Percentiles rank a stretch among this genome's conserved stretches.
These are phyloP conservation scores for Eurytoma adleriae DNA, from an alignment of 2,888 invertebrate species.

Conservation along the genomic window DNA sequence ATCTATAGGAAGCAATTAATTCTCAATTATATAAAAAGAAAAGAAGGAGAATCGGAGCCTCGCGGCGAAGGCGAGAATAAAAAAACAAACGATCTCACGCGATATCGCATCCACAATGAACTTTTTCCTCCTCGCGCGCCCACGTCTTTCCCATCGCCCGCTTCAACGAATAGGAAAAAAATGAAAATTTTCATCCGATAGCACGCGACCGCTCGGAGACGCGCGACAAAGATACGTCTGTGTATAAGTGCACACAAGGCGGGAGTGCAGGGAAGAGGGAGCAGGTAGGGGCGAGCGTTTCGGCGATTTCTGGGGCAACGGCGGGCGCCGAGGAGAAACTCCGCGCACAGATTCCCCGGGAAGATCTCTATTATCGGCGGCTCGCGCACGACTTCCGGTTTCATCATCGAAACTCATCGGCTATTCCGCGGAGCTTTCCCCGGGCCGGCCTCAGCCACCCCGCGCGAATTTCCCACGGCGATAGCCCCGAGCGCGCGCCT, in stretches of 20 bases:
- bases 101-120: too few relatives aligned
- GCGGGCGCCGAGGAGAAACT: background rate
- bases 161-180: too few relatives aligned
- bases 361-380: slow-evolving; percentile 48
- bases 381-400: slow-evolving; percentile 54
- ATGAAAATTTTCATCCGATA: slow-evolving; percentile 27
- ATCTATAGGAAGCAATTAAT: too few relatives aligned
- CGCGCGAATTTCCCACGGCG: slow-evolving; percentile 51
- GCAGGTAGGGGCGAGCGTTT: background rate
- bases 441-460: background rate
- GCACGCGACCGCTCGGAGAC: background rate
- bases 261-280: background rate
- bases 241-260: too few relatives aligned
- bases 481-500: slow-evolving; percentile 24
- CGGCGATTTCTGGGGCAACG: slow-evolving; percentile 22
- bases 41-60: background rate
- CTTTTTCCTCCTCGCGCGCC: background rate
- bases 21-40: slow-evolving; percentile 1
- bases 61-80: background rate
- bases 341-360: slow-evolving; percentile 37
- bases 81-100: background rate
- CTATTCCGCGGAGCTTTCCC: slow-evolving; percentile 35
- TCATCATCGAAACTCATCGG: slow-evolving; percentile 48
- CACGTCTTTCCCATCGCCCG: background rate
- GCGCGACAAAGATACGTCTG: background rate